Percentiles rank a stretch among this genome's conserved stretches.
phyloP scores from a whole-genome alignment of 1,140 invertebrate genomes.

The Aphis gossypii region DNA sequence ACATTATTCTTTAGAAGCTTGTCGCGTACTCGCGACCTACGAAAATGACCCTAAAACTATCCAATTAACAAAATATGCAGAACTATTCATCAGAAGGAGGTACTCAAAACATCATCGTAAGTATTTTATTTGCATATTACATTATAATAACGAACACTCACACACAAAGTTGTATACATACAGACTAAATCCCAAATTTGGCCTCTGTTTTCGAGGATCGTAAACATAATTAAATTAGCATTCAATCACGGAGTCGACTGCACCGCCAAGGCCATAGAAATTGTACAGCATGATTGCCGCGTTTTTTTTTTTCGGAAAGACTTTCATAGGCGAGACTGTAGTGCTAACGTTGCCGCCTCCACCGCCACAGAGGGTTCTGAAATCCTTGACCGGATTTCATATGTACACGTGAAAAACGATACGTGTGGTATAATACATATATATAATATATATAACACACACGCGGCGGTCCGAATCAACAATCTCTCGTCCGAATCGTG shows the following conservation, averaged over 20 bases:
- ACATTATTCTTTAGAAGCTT: neutral
- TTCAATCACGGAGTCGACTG: neutral
- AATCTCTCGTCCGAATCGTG: constrained; percentile 30
- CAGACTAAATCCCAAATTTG: constrained; percentile 21
- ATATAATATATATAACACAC: neutral
- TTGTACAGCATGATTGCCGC: neutral
- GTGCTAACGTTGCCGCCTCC: neutral
- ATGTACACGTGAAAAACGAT: constrained; percentile 46
- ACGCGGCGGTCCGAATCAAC: constrained; percentile 13
- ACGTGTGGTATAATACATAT: neutral
- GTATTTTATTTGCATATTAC: neutral
- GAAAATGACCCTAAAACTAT: constrained; percentile 25
- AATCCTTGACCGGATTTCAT: constrained; percentile 56
- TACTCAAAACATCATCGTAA: neutral
- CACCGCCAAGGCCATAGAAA: constrained; percentile 41
- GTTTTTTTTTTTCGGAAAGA: constrained; percentile 36
- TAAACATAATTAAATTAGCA: constrained; percentile 41
- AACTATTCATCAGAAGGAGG: no score
- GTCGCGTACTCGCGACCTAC: neutral
- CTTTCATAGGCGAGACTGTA: constrained; percentile 45
- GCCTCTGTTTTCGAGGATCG: constrained; percentile 41
- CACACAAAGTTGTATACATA: neutral
- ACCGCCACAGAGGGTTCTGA: neutral
- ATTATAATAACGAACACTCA: neutral
- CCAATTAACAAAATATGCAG: neutral